Percentiles rank a stretch among this genome's conserved stretches.
Conservation (phyloP, 2,797 vertebrate species). For the Gymnothorax javanicus region DNA sequence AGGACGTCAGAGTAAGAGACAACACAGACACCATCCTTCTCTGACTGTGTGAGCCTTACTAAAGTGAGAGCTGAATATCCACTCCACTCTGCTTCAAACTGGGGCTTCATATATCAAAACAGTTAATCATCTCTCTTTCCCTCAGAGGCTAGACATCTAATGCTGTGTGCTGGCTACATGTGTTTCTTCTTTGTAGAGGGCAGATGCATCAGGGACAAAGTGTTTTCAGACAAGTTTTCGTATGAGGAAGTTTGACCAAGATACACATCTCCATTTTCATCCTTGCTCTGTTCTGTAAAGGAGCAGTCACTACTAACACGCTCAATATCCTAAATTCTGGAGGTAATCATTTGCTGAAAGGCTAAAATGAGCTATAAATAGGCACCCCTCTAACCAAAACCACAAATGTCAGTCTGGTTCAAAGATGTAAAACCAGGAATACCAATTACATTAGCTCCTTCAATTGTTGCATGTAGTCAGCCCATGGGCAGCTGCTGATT, state of each 20-base stretch:
- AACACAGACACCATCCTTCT: background rate
- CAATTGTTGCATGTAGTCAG: background rate
- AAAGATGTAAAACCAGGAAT: background rate
- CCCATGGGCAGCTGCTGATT: background rate
- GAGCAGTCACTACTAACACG: background rate
- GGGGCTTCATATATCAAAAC: background rate
- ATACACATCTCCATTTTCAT: background rate
- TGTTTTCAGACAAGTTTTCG: background rate
- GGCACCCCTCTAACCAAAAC: background rate
- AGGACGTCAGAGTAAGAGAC: background rate
- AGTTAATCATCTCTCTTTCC: background rate
- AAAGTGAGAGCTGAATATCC: background rate
- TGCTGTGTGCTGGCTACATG: constrained; percentile 6
- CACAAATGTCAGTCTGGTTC: background rate
- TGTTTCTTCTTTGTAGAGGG: background rate
- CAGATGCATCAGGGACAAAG: background rate
- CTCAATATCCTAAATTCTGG: background rate
- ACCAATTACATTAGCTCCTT: background rate
- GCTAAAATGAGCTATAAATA: background rate
- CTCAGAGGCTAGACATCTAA: constrained; percentile 8
- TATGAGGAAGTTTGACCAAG: background rate
- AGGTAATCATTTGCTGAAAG: background rate
- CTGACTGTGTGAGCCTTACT: too few species aligned
- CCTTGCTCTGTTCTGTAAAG: background rate
- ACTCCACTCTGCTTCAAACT: background rate